Evolutionary conservation across 1,140 invertebrate species (phyloP).

Genomic region (Drosophila bipectinata): DNA sequence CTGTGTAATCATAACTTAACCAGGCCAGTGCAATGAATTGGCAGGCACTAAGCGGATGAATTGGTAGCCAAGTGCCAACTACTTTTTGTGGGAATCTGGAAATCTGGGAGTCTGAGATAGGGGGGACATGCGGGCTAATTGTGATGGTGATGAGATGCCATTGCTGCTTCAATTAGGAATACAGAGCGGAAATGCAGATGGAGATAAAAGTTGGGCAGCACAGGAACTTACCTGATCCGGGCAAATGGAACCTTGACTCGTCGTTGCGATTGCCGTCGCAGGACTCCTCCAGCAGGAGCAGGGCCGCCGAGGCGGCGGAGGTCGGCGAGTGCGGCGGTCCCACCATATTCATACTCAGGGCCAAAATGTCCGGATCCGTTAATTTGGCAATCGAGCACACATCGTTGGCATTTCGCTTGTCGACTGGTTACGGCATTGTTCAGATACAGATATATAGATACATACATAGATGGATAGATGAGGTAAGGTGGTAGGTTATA

Average conservation of each 20-base stretch:
- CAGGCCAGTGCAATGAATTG: constrained; percentile 51
- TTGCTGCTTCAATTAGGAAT: constrained; percentile 69
- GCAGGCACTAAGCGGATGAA: constrained; percentile 48
- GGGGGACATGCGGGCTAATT: constrained; percentile 55
- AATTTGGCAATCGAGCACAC: constrained; percentile 69
- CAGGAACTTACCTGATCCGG: constrained; percentile 58
- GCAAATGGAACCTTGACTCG: constrained; percentile 60
- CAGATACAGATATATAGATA: constrained; percentile 36
- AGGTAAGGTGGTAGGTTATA: neutral
- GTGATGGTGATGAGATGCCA: constrained; percentile 12
- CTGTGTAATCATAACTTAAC: constrained; percentile 60
- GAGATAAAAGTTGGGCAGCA: neutral
- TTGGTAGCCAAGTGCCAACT: constrained; percentile 48
- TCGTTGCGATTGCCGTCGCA: constrained; percentile 77
- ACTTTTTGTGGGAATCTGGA: constrained; percentile 14
- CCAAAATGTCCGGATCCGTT: constrained; percentile 55
- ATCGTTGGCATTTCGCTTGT: constrained; percentile 80
- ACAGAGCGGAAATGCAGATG: constrained; percentile 61
- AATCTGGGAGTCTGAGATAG: neutral
- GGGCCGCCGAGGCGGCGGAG: constrained; percentile 58
- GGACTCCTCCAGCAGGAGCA: constrained; percentile 63
- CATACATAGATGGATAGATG: constrained; percentile 25
- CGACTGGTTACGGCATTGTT: constrained; percentile 61
- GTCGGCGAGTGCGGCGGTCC: constrained; percentile 52
- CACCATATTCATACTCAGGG: constrained; percentile 6